phyloP scores from a whole-genome alignment of 2,797 vertebrate genomes.

The Siniperca undulata region DNA sequence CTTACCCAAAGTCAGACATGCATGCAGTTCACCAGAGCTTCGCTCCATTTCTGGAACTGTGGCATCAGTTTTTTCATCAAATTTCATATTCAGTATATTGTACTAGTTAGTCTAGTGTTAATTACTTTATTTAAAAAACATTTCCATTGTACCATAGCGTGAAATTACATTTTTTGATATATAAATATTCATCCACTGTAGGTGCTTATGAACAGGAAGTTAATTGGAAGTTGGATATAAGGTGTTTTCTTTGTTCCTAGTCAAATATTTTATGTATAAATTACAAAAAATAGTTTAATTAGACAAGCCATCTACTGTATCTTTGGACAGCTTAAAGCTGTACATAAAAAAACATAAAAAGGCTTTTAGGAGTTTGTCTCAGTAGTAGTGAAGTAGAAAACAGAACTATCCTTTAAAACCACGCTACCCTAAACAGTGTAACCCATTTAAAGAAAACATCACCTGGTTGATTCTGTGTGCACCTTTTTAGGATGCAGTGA shows the following conservation, averaged over 20 bases:
- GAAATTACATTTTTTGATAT: background rate
- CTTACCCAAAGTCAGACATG: background rate
- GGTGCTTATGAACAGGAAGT: conserved; percentile 1
- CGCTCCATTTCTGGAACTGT: background rate
- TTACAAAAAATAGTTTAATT: background rate
- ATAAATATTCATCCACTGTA: background rate
- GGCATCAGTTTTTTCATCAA: background rate
- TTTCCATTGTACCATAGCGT: background rate
- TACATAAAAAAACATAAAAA: background rate
- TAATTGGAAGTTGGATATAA: background rate
- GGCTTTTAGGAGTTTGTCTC: background rate
- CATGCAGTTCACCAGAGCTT: background rate
- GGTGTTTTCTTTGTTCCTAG: background rate
- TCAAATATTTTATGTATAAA: background rate
- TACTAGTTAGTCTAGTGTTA: background rate
- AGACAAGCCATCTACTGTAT: background rate
- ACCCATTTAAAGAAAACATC: background rate
- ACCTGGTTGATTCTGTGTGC: background rate
- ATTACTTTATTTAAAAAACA: background rate
- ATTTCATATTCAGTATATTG: background rate
- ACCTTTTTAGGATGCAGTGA: conserved; percentile 87
- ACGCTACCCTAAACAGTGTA: background rate
- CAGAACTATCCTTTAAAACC: background rate
- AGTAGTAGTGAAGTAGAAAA: background rate
- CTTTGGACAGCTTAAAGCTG: background rate